These are phyloP conservation scores for Lamellibrachia columna DNA, from an alignment of 2,888 invertebrate genomes.

Conservation along the genomic window DNA sequence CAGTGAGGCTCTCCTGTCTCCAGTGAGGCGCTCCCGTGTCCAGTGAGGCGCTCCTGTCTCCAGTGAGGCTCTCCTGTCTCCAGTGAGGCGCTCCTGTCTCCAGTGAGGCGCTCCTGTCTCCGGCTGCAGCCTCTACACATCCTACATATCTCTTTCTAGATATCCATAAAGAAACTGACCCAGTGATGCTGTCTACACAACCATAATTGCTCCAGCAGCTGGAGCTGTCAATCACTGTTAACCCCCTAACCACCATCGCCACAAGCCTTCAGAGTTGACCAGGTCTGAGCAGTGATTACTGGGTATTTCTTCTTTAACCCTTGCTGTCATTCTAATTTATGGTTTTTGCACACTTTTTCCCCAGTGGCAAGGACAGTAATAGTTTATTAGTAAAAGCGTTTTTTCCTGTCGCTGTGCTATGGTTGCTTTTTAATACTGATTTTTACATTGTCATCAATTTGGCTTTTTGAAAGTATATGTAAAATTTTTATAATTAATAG, in stretches of 20 bases:
- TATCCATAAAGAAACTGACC: neutral
- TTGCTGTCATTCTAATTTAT: neutral
- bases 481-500: neutral
- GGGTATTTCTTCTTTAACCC: neutral
- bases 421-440: neutral
- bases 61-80: too few relatives aligned
- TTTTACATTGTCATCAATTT: neutral
- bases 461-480: neutral
- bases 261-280: neutral
- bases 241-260: neutral
- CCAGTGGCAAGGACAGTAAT: neutral
- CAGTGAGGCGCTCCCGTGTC: too few relatives aligned
- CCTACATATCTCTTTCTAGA: constrained; percentile 7
- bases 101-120: neutral
- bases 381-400: neutral
- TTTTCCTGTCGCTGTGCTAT: neutral
- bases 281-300: neutral
- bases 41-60: too few relatives aligned
- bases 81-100: too few relatives aligned
- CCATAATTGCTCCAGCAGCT: constrained; percentile 6
- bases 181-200: neutral
- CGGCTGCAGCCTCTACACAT: neutral
- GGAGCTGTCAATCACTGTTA: neutral
- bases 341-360: neutral
- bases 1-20: too few relatives aligned